Base-by-base conservation (phyloP, 2,113 vertebrate species). In the Perca schrenkii region DNA sequence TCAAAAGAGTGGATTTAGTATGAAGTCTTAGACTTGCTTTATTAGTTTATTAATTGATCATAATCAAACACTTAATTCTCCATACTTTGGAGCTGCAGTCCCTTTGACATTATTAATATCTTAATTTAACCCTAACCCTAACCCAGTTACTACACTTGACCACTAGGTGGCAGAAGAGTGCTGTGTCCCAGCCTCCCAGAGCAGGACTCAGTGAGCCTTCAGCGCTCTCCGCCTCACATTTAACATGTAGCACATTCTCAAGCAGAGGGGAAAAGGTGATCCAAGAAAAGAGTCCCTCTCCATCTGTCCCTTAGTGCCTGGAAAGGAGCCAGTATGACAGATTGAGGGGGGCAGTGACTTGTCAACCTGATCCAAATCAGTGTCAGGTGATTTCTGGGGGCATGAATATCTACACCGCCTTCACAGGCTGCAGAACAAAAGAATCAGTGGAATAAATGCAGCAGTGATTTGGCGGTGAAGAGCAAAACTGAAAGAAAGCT, bases 91-190 rank as follows among this genome's bases (percentile, higher is more conserved):
- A 64, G 13, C 16, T 15, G 8, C 15, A 31, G 22, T 34, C 16
- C 11, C 58, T 53, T 72, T 34, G 17, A 16, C 46, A 19, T 11
- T 6, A 53, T 46, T 57, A 11, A 46, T 36, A 71, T 17, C 21
- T 47, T 1, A 65, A 43, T 69, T n/a, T n/a, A n/a, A n/a, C n/a
- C n/a, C n/a, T n/a, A n/a, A n/a, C n/a, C n/a, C n/a, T n/a, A n/a
- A n/a, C n/a, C n/a, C 58, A 65, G 40, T 64, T 72, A 8, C 34
- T 14, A 21, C 0, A 71, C 68, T 8, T 65, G 28, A 47, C 90
- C 95, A 94, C 88, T 63, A 93, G 95, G 84, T 91, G 92, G 90
- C 74, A 81, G 2, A 34, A 89, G 73, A 91, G 84, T 49, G 57
- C 80, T 31, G 54, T 61, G 70, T 17, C 13, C 13, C 19, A 46